These are phyloP conservation scores for Tiliacea aurago DNA, from an alignment of 2,888 invertebrate genomes.

Conservation along the genomic window DNA sequence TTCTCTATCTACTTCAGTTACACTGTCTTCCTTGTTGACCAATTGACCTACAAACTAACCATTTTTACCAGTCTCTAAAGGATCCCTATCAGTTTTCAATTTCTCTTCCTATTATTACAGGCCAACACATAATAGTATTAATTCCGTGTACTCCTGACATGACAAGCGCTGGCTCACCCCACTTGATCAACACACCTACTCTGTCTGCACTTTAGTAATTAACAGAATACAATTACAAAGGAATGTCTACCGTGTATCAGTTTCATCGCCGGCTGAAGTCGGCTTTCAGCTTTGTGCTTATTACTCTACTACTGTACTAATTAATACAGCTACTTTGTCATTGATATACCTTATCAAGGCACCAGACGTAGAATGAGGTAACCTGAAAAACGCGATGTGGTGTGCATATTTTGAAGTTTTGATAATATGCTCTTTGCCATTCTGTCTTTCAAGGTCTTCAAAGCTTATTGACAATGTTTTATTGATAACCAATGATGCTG, in stretches of 20 bases:
- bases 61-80: background rate
- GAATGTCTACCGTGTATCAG: conserved; percentile 46
- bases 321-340: conserved; percentile 40
- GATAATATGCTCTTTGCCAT: background rate
- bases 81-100: background rate
- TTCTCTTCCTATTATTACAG: conserved; percentile 1
- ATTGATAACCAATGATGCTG: background rate
- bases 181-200: conserved; percentile 35
- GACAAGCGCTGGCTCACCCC: conserved; percentile 23
- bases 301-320: conserved; percentile 31
- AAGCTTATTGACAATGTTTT: background rate
- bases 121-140: conserved; percentile 7
- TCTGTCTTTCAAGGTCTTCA: background rate
- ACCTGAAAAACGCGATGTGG: background rate
- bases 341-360: conserved; percentile 1
- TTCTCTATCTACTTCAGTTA: background rate
- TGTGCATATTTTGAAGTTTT: background rate
- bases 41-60: background rate
- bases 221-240: conserved; percentile 53
- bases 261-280: conserved; percentile 20
- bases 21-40: background rate
- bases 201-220: conserved; percentile 57
- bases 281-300: conserved; percentile 32
- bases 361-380: background rate
- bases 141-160: conserved; percentile 21